Evolutionary conservation across 2,888 invertebrate species (phyloP).

Genomic region (Hololepta plana): DNA sequence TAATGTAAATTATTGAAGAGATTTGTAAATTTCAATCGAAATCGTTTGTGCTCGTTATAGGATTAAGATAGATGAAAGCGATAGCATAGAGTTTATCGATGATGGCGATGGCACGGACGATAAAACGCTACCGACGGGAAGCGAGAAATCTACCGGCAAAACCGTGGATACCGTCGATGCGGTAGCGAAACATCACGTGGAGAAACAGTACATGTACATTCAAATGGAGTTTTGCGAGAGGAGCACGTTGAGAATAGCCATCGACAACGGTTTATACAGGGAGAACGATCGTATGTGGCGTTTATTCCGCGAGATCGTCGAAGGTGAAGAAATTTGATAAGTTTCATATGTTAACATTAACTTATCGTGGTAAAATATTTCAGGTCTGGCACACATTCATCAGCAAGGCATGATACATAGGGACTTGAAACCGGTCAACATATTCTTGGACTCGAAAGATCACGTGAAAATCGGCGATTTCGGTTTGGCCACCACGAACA

Average conservation of each 20-base stretch:
- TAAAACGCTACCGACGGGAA: not conserved
- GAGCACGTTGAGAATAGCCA: constrained; percentile 75
- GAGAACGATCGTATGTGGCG: constrained; percentile 76
- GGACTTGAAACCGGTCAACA: constrained; percentile 78
- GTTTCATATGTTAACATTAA: constrained; percentile 1
- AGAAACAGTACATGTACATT: constrained; percentile 65
- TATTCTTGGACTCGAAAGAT: constrained; percentile 86
- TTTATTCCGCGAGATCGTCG: constrained; percentile 85
- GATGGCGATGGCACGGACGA: no score
- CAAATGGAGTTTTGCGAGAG: constrained; percentile 99
- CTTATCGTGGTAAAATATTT: no score
- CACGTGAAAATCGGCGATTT: constrained; percentile 98
- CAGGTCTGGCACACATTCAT: constrained; percentile 71
- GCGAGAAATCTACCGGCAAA: no score
- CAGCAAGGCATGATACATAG: constrained; percentile 79
- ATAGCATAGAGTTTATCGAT: constrained; percentile 4
- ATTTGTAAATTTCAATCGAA: no score
- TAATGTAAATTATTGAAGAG: no score
- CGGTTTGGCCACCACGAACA: constrained; percentile 78
- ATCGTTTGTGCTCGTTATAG: no score
- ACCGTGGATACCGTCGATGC: no score
- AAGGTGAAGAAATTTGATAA: constrained; percentile 33
- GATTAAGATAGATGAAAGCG: no score
- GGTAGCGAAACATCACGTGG: no score
- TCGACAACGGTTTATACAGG: constrained; percentile 60